phyloP scores from a whole-genome alignment of 92 coral and sea anemone genomes.

The Hydrozoanthus gracilis region DNA sequence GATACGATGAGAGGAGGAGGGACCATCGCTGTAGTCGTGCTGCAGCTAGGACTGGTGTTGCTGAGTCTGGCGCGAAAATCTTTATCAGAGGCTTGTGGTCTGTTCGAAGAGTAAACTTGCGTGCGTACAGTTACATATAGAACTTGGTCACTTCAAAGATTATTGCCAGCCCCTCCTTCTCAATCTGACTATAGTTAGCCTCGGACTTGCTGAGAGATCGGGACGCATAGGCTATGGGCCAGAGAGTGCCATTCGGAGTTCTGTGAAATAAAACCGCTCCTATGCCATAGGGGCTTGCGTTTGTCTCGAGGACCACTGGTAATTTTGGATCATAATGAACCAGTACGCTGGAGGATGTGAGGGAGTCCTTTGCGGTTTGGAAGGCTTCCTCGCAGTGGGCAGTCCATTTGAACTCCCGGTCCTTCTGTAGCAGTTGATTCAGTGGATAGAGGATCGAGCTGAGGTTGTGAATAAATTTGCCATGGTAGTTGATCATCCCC shows the following conservation, averaged over 20 bases:
- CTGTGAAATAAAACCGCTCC: conserved; percentile 61
- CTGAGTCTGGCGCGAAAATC: conserved; percentile 50
- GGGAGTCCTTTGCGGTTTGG: conserved; percentile 52
- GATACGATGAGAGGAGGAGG: conserved; percentile 19
- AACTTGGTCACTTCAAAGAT: conserved; percentile 68
- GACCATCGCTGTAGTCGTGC: conserved; percentile 52
- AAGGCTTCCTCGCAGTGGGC: conserved; percentile 48
- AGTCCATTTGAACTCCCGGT: conserved; percentile 55
- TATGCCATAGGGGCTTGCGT: conserved; percentile 65
- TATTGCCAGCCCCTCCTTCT: conserved; percentile 69
- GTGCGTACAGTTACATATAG: conserved; percentile 54
- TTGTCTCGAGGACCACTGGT: conserved; percentile 58
- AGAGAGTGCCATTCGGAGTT: conserved; percentile 54
- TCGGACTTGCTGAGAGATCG: conserved; percentile 65
- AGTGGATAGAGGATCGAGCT: conserved; percentile 65
- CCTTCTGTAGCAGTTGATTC: conserved; percentile 61
- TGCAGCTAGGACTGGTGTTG: conserved; percentile 44
- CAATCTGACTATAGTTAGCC: conserved; percentile 69
- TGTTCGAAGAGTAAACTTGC: conserved; percentile 33
- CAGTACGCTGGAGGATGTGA: conserved; percentile 52
- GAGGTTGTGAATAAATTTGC: conserved; percentile 66
- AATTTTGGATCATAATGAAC: conserved; percentile 62
- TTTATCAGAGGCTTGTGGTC: conserved; percentile 41
- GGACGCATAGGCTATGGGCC: conserved; percentile 61
- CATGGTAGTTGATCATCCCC: conserved; percentile 69